Evolutionary conservation across 2,888 invertebrate species (phyloP).

Genomic region (Nomada ruficornis): DNA sequence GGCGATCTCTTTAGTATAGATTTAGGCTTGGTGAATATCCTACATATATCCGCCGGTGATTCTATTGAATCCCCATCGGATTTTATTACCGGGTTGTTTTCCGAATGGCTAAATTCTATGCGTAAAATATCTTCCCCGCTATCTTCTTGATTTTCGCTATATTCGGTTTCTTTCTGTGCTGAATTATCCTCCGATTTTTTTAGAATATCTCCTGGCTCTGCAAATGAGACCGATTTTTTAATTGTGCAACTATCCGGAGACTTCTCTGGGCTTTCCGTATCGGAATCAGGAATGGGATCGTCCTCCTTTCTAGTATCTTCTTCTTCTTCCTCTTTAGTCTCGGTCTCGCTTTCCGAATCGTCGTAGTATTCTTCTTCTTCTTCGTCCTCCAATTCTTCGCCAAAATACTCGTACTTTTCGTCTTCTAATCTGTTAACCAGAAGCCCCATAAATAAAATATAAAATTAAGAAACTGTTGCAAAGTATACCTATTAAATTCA

Average conservation of each 20-base stretch:
- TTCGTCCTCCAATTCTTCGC: conserved; percentile 66
- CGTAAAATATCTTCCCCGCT: conserved; percentile 70
- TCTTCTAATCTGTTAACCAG: conserved; percentile 71
- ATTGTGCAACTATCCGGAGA: not conserved
- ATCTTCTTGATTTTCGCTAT: conserved; percentile 1
- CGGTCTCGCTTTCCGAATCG: conserved; percentile 61
- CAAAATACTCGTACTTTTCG: conserved; percentile 69
- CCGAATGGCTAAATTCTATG: conserved; percentile 78
- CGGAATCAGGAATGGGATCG: not conserved
- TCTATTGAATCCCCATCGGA: conserved; percentile 58
- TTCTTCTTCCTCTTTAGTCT: conserved; percentile 58
- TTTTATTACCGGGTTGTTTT: conserved; percentile 42
- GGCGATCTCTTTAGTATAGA: conserved; percentile 80
- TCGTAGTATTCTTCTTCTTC: conserved; percentile 68
- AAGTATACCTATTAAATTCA: conserved; percentile 75
- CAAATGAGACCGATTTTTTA: conserved; percentile 30
- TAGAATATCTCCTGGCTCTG: conserved; percentile 14
- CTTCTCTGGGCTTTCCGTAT: not conserved
- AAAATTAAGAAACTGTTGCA: not conserved
- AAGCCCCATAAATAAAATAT: not conserved
- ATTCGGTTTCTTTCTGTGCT: not conserved
- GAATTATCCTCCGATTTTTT: not conserved
- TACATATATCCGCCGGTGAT: conserved; percentile 79
- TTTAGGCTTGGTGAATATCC: conserved; percentile 74
- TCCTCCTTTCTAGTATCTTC: conserved; percentile 51